Evolutionary conservation across 1,140 invertebrate genomes (phyloP), one percentile per base, ranked within the genome.

Genomic region (Bombus sibiricus): DNA sequence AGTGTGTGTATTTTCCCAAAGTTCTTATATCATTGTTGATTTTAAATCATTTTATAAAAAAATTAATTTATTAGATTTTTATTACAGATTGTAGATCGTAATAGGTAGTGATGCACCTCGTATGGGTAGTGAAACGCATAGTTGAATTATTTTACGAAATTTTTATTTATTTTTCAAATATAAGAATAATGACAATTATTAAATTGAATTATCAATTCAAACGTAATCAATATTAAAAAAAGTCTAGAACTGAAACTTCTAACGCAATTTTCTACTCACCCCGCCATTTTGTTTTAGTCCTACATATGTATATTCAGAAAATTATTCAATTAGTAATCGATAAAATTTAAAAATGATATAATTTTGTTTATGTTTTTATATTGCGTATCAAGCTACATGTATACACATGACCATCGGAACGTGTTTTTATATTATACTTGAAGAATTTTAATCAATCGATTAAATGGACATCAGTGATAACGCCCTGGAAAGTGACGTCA

Each of bases 361-460:
- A 47, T 74, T 47, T 22, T 25, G 9, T 47, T 47, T 47, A 53
- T 12, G 10, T 74, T 53, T 75, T 1, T 28, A 32, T 28, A 25
- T 28, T 71, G 68, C 2, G 4, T 39, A 13, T 0, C 22, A 39
- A 12, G 22, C 1, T 39, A 37, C 13, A 32, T 32, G 25, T 37
- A 69, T 9, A 22, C 28, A 47, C 18, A 72, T 41, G 34, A 71
- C 12, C 13, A 12, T 53, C 8, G 22, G 1, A 8, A 34, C 28
- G 18, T 43, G 6, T 74, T 47, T 74, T 41, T 13, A 15, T 74
- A 47, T 69, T 15, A 22, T 43, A 53, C 22, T 53, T 34, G 13
- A 53, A 34, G 32, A 53, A 47, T 53, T 75, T 53, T 75, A 75
- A 75, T 75, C 73, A 34, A 25, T 28, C 25, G 43, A 75, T 75